A percentile compares a stretch with the other conserved stretches of the same genome.
Evolutionary conservation across 2,797 vertebrate genomes (phyloP).

Genomic region (Tympanoctomys barrerae): DNA sequence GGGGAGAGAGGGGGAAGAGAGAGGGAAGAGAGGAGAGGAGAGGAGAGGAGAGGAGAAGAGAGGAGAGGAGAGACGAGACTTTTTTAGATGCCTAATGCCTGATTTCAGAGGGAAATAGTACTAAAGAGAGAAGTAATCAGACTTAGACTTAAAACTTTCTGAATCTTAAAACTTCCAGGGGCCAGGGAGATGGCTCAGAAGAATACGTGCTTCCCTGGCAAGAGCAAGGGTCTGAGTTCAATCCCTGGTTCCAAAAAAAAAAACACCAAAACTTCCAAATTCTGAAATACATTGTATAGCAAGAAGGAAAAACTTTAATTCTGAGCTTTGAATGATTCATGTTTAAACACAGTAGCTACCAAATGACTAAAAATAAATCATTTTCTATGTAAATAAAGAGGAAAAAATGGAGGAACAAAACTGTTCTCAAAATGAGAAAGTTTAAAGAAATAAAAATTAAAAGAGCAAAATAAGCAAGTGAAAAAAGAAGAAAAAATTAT

Average conservation of each 20-base stretch:
- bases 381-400: neutral
- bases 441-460: neutral
- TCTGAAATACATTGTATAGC: neutral
- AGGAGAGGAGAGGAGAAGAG: too few relatives aligned
- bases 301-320: neutral
- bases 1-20: too few relatives aligned
- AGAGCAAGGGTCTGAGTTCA: too few relatives aligned
- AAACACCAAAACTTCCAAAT: neutral
- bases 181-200: too few relatives aligned
- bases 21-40: too few relatives aligned
- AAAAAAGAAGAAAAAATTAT: neutral
- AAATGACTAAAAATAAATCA: slow-evolving; percentile 8
- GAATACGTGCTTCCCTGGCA: too few relatives aligned
- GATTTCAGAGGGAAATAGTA: neutral
- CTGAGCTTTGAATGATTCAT: neutral
- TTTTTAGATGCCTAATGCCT: neutral
- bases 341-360: neutral
- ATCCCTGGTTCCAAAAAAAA: too few relatives aligned
- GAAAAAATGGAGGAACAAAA: neutral
- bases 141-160: neutral
- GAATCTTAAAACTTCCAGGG: too few relatives aligned
- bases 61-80: too few relatives aligned
- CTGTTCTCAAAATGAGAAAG: neutral
- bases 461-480: neutral
- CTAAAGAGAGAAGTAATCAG: neutral